These are phyloP conservation scores for Drosophila neutralis DNA, from an alignment of 2,888 invertebrate genomes.

Conservation along the genomic window DNA sequence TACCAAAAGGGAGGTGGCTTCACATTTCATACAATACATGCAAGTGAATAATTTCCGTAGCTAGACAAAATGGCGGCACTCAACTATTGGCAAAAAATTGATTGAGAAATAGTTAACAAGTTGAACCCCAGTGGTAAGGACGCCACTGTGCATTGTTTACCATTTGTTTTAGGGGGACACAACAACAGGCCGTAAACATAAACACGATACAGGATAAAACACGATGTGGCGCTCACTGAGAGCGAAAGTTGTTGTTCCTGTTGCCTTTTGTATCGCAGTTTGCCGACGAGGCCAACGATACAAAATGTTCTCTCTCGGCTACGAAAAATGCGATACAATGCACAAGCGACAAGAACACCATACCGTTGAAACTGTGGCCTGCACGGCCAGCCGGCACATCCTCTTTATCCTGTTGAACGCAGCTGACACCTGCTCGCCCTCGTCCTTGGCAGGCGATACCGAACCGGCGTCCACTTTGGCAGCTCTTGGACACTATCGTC, in stretches of 20 bases:
- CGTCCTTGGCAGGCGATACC: slow-evolving; percentile 3
- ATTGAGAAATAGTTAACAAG: slow-evolving; percentile 25
- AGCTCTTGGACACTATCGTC: slow-evolving; percentile 66
- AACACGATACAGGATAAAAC: slow-evolving; percentile 66
- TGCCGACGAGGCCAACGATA: slow-evolving; percentile 48
- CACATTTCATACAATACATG: slow-evolving; percentile 15
- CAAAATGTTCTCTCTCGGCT: slow-evolving; percentile 55
- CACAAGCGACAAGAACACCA: slow-evolving; percentile 49
- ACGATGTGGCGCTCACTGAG: slow-evolving; percentile 59
- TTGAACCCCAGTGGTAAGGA: slow-evolving; percentile 46
- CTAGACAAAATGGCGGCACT: slow-evolving; percentile 69
- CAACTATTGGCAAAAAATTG: slow-evolving; percentile 8
- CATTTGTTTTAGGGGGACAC: slow-evolving; percentile 68
- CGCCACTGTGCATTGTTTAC: slow-evolving; percentile 84
- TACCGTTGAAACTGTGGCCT: slow-evolving; percentile 17
- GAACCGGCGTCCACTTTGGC: slow-evolving; percentile 82
- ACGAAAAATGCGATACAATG: slow-evolving; percentile 70
- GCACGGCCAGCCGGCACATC: slow-evolving; percentile 38
- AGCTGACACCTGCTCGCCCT: slow-evolving; percentile 63
- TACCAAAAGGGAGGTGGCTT: slow-evolving; percentile 67
- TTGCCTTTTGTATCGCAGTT: slow-evolving; percentile 77
- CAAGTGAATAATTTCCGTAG: slow-evolving; percentile 7
- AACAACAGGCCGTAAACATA: slow-evolving; percentile 68
- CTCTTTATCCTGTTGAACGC: slow-evolving; percentile 69
- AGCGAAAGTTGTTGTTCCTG: slow-evolving; percentile 66